A percentile compares a stretch with the other conserved stretches of the same genome.
Evolutionary conservation across 2,797 vertebrate genomes (phyloP).

Genomic region (Microchirus variegatus): DNA sequence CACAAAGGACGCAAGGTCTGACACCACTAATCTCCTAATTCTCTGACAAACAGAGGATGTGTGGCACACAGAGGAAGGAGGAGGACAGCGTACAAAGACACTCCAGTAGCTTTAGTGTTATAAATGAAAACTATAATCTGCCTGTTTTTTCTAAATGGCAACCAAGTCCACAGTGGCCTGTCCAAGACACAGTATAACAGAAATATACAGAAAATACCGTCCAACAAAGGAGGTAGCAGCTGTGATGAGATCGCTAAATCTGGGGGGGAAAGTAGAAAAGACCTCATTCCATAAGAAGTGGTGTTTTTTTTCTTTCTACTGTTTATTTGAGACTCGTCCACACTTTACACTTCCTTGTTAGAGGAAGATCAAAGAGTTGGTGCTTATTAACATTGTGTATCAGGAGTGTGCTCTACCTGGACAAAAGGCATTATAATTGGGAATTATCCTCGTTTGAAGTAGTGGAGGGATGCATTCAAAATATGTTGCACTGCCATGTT

Average conservation of each 20-base stretch:
- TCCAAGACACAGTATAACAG: slow-evolving; percentile 28
- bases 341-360: slow-evolving; percentile 41
- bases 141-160: slow-evolving; percentile 32
- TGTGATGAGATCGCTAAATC: slow-evolving; percentile 20
- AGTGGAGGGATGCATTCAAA: slow-evolving; percentile 22
- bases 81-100: slow-evolving; percentile 36
- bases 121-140: slow-evolving; percentile 29
- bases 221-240: slow-evolving; percentile 9
- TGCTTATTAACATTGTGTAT: slow-evolving; percentile 63
- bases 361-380: slow-evolving; percentile 59
- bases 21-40: slow-evolving; percentile 72
- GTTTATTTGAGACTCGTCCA: slow-evolving; percentile 26
- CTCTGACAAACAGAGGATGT: slow-evolving; percentile 69
- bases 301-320: slow-evolving; percentile 25
- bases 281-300: slow-evolving; percentile 53
- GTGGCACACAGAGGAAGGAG: slow-evolving; percentile 26
- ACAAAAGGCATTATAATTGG: slow-evolving; percentile 62
- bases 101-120: slow-evolving; percentile 34
- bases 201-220: neutral
- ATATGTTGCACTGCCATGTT: slow-evolving; percentile 23
- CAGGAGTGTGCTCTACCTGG: slow-evolving; percentile 56
- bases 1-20: slow-evolving; percentile 62
- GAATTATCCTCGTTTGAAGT: slow-evolving; percentile 38
- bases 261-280: slow-evolving; percentile 34
- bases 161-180: slow-evolving; percentile 34